phyloP scores from a whole-genome alignment of 2,797 vertebrate species.

The Denticeps clupeoides region DNA sequence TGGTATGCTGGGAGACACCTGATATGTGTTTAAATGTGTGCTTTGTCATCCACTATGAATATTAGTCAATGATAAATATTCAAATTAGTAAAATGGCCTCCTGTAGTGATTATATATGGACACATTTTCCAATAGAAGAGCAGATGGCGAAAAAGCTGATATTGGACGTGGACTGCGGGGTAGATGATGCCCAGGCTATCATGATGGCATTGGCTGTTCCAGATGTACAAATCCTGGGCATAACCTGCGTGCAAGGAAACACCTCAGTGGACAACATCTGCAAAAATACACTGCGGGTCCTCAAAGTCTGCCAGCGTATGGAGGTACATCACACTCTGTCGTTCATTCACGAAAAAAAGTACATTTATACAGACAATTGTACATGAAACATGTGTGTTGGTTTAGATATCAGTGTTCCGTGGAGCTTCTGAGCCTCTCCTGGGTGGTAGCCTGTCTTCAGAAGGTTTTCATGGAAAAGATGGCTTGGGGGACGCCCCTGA shows the following conservation, averaged over 20 bases:
- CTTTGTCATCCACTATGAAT: no score
- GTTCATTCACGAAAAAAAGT: no score
- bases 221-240: constrained; percentile 48
- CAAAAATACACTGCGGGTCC: constrained; percentile 55
- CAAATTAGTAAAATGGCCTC: no score
- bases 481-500: constrained; percentile 63
- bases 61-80: no score
- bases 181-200: constrained; percentile 64
- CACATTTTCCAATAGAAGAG: no score
- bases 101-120: no score
- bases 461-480: constrained; percentile 55
- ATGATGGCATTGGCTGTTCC: constrained; percentile 57
- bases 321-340: no score
- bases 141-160: constrained; percentile 51
- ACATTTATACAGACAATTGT: no score
- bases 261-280: constrained; percentile 59
- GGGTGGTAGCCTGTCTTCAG: constrained; percentile 29
- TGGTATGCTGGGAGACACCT: no score
- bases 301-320: constrained; percentile 45
- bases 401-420: constrained; percentile 62
- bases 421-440: constrained; percentile 49
- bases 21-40: no score
- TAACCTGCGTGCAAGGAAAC: constrained; percentile 64
- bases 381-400: no score
- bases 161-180: constrained; percentile 53